Base-by-base conservation (phyloP, 2,113 vertebrate species). In the Turnix velox region DNA sequence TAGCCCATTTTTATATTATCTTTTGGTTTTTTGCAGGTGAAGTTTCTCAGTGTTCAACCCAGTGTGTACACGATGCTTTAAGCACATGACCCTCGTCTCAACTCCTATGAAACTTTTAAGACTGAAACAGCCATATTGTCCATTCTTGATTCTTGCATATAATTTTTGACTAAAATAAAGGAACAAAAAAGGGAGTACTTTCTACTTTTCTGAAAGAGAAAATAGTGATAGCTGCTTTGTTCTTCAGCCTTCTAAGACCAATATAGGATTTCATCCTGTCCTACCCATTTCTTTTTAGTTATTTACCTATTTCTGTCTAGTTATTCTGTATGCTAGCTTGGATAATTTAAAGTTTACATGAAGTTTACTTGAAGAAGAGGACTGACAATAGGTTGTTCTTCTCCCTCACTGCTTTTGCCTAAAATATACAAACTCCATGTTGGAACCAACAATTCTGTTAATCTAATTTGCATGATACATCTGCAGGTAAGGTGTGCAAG, bases 331-430 rank as follows among this genome's bases (percentile, higher is more conserved):
- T 39, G 7, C 12, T 59, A 39, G 4, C 30, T 77, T 61, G 23
- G 9, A 6, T 68, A 23, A 16, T 35, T 72, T 28, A 63, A 48
- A 19, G 27, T 30, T n/a, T n/a, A n/a, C n/a, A n/a, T n/a, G n/a
- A 62, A 55, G 7, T 77, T 82, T 68, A 73, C 11, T 25, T 1
- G 12, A 58, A 63, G 35, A n/a, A 19, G 28, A n/a, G 3, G 35
- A 30, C 5, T 0, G 0, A 6, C 46, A 4, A 8, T 14, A 59
- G 62, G 2, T 54, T 39, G 33, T 18, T 59, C 24, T 35, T 14
- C 14, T 72, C 20, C 6, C 8, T 45, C 30, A 7, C 12, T 1
- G 7, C 33, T 77, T 16, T 58, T 75, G 5, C 9, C 13, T 61
- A 43, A 74, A 87, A n/a, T 24, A 57, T 3, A 3, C 18, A 13